Base-by-base conservation (phyloP, 2,797 vertebrate genomes). In the Pagetopsis macropterus region DNA sequence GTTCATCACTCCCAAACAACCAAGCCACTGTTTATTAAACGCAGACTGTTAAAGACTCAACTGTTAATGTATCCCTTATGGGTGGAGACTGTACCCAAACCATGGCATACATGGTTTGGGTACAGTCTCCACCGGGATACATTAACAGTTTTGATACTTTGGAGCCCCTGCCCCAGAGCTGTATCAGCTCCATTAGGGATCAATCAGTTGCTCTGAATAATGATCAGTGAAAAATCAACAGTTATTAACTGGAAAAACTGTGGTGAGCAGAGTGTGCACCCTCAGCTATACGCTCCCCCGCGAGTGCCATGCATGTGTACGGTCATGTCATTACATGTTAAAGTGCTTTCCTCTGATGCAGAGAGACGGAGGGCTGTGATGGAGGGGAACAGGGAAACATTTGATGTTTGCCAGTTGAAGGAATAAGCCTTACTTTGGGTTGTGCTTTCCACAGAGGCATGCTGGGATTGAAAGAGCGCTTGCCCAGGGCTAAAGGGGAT, bases 381-480 rank as follows among this genome's bases (percentile, higher is more conserved):
- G 86, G 83, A 76, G 88, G 82, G 33, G 88, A 89, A 88, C 84
- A 84, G 91, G 87, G 89, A 88, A 90, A 73, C 89, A 87, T 93
- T 93, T 93, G 91, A 92, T 92, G 90, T 91, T 85, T 89, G 91
- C 89, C 90, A 88, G 91, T 90, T 92, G 89, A 91, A 92, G 91
- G 91, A 91, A 91, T 92, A 91, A 91, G 90, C 92, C 89, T 88
- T 88, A 89, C 91, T 92, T 89, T 89, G 89, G 92, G 89, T 89
- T 85, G 91, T 82, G 90, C 86, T 84, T 90, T 88, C 85, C 85
- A 87, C 84, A 88, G 88, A 91, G 88, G 86, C 89, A 91, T 84
- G 91, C 89, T 91, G 90, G 89, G 91, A 93, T 88, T 89, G 89
- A 91, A 87, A 90, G 89, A 90, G 89, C 81, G 84, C 89, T 91